Evolutionary conservation across 1,140 invertebrate species (phyloP).

Genomic region (Drosophila oshimai): DNA sequence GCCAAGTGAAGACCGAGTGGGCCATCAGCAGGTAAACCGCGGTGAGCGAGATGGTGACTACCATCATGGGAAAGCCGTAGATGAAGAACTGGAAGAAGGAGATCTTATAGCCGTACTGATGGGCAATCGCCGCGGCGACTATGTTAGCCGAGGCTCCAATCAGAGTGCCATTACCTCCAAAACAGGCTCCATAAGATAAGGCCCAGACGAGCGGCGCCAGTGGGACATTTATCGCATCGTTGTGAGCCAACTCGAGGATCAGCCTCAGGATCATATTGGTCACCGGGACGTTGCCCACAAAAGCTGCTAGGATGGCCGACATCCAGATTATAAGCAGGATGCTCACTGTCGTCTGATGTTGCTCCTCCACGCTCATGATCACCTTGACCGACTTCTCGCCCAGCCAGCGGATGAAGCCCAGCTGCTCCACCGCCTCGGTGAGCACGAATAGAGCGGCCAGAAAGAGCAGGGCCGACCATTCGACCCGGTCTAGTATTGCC

Average conservation of each 20-base stretch:
- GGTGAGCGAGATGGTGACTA: slow-evolving; percentile 85
- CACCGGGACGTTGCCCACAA: slow-evolving; percentile 92
- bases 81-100: slow-evolving; percentile 84
- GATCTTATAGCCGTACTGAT: slow-evolving; percentile 90
- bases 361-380: slow-evolving; percentile 85
- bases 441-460: slow-evolving; percentile 90
- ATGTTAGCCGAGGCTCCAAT: slow-evolving; percentile 92
- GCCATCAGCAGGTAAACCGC: slow-evolving; percentile 87
- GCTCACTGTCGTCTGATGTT: slow-evolving; percentile 85
- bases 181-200: slow-evolving; percentile 88
- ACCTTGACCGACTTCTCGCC: slow-evolving; percentile 85
- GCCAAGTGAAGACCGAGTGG: slow-evolving; percentile 86
- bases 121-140: slow-evolving; percentile 89
- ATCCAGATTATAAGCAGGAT: slow-evolving; percentile 89
- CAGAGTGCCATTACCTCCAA: slow-evolving; percentile 91
- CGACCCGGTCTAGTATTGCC: slow-evolving; percentile 87
- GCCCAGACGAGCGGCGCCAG: slow-evolving; percentile 88
- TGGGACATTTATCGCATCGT: slow-evolving; percentile 85
- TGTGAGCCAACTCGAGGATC: slow-evolving; percentile 85
- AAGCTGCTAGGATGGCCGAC: slow-evolving; percentile 87
- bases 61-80: slow-evolving; percentile 89
- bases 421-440: slow-evolving; percentile 87
- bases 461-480: slow-evolving; percentile 91
- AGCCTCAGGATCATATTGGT: slow-evolving; percentile 91
- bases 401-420: slow-evolving; percentile 88